Evolutionary conservation across 2,797 vertebrate species (phyloP), one percentile per base, ranked within the genome.

Genomic region (Lepus oiostolus): DNA sequence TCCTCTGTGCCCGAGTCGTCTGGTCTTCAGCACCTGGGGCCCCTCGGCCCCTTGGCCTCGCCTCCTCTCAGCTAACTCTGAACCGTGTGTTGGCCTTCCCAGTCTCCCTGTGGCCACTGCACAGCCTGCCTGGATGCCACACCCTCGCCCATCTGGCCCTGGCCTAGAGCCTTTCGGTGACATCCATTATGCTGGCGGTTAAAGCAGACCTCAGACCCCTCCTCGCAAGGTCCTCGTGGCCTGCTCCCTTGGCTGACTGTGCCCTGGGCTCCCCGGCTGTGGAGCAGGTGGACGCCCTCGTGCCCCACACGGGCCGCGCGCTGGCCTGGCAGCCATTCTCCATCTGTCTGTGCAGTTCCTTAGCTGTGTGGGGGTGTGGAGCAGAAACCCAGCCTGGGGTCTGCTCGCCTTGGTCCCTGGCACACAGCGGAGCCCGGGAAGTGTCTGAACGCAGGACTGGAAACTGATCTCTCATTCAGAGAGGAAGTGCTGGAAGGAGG

Each of bases 111-210:
- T 0, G 1, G 65, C 52, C n/a, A 1, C 8, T 4, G 3, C 35
- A 8, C 7, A 11, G 77, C 19, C n/a, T 13, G 28, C 67, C 38
- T 7, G 12, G 24, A 50, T 35, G 8, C 63, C 9, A 22, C 22
- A 2, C 5, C 35, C 72, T 62, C 0, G 14, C 21, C 32, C 6
- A 0, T 16, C 14, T 2, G 19, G 21, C 77, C 30, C 38, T 86
- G 17, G 13, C 28, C 28, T 35, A 68, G n/a, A 67, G 6, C 58
- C 84, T 79, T 50, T 21, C 1, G 2, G 32, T 79, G 80, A 62
- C 9, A 32, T 26, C 35, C 8, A 0, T 54, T 21, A 13, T 50
- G 13, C 54, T 28, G 0, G 4, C 1, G 54, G 10, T 32, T 1
- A 8, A 67, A 74, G 7, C 47, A 35, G 4, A 28, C n/a, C 30